Percentiles rank a stretch among this genome's conserved stretches.
Conservation (phyloP, 2,888 invertebrate species). For the Nomada flava region DNA sequence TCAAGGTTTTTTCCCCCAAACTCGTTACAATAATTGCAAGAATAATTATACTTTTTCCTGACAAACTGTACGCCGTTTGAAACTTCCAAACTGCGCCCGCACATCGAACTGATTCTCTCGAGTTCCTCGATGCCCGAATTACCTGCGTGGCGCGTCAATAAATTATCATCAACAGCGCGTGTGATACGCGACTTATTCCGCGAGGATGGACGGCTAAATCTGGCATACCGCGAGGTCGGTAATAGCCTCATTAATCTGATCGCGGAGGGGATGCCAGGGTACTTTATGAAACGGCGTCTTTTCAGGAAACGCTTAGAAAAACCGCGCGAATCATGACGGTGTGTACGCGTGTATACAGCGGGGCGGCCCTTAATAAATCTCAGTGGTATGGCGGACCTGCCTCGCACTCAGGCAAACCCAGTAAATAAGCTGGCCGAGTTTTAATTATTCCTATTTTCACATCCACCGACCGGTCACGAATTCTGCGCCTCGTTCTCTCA, state of each 20-base stretch:
- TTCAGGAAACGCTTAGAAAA: conserved; percentile 65
- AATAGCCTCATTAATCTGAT: conserved; percentile 68
- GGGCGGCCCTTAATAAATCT: conserved; percentile 75
- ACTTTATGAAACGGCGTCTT: conserved; percentile 62
- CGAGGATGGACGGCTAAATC: conserved; percentile 36
- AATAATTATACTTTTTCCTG: no score
- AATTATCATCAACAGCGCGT: conserved; percentile 59
- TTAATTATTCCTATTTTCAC: conserved; percentile 81
- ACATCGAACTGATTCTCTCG: neutral
- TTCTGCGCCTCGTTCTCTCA: conserved; percentile 45
- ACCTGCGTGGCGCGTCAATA: conserved; percentile 26
- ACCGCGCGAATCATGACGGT: conserved; percentile 50
- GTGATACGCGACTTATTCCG: conserved; percentile 52
- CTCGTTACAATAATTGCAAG: no score
- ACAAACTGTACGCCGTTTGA: no score
- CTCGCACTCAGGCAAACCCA: conserved; percentile 62
- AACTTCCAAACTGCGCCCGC: no score
- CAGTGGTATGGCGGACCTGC: conserved; percentile 38
- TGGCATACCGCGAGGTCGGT: conserved; percentile 57
- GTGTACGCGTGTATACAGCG: conserved; percentile 48
- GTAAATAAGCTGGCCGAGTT: conserved; percentile 80
- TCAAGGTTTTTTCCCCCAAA: no score
- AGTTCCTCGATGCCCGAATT: neutral
- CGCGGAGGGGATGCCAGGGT: conserved; percentile 61
- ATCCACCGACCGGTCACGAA: conserved; percentile 63